Base-by-base conservation (phyloP, 53 echinoderm and acorn worm genomes). In the Henricia sp. region DNA sequence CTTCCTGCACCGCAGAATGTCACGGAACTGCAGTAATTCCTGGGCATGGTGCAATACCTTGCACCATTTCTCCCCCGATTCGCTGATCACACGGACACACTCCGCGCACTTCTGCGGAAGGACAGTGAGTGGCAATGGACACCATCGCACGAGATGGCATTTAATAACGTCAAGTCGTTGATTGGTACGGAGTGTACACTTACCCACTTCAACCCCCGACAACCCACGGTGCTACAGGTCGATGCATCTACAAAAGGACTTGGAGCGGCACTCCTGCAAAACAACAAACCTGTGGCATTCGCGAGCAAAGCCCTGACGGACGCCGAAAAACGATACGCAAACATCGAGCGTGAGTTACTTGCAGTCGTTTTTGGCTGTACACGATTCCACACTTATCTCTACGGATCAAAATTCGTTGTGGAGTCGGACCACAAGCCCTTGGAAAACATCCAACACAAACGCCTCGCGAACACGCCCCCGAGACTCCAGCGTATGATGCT, bases 371-470 rank as follows among this genome's bases (percentile, higher is more conserved):
- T 37, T 38, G 67, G 38, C 3, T 67, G 67, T 37, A 21, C 14
- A 37, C 37, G 39, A 8, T 67, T 67, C 37, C 67, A 67, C 67
- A 67, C 67, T 16, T 67, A 70, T 71, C 53, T 50, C 19, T 70
- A 50, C 21, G 84, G 69, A 1, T 19, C 3, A 16, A 54, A 17
- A 14, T 93, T 93, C 82, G 60, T 34, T 0, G 80, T 90, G 2
- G 88, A 90, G 59, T 54, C 58, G 0, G 93, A 93, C 51, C 90
- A 93, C 36, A 90, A 90, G 56, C 90, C 90, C 2, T 52, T 93
- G 0, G 93, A 84, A 50, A 87, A 67, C 82, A 93, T 93, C 46
- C 83, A 89, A 27, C 64, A 52, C 11, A 93, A 93, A 70, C 74
- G 82, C 25, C 53, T 93, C 17, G 60, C 74, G 39, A 37, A 40